Base-by-base conservation (phyloP, 2,888 invertebrate genomes). In the Tachina grossa region DNA sequence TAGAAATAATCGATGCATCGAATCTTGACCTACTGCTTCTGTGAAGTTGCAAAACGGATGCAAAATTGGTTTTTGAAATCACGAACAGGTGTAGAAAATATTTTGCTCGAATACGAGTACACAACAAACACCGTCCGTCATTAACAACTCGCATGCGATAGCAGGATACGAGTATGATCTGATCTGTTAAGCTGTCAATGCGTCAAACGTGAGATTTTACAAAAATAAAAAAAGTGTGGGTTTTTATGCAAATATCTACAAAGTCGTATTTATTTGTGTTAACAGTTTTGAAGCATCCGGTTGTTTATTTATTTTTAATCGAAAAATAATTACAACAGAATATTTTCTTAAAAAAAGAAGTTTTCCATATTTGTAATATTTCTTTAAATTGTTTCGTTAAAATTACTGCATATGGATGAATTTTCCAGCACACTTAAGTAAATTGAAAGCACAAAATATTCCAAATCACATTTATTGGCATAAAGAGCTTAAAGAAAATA, bases 111-210 rank as follows among this genome's bases (percentile, higher is more conserved):
- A 47, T 47, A 49, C 47, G 57, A 31, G 31, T 31, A 31, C 31
- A 31, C 31, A 31, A 31, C 31, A 31, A 31, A 31, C 31, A 31
- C 31, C 31, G 31, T 31, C 6, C 31, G 55, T 77, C 76, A 77
- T 77, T 68, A 77, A 57, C 57, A 19, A 19, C 39, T 66, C 22
- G 41, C 59, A 43, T 49, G 8, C 41, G 59, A 43, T n/a, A 68
- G 68, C 77, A 77, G 77, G 77, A 77, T 77, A 68, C 59, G 68
- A 77, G 68, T 77, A 68, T 68, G 68, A 77, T 79, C 71, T 68
- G 68, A 77, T 79, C 71, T 63, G 19, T 79, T 47, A 47, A 68
- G n/a, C 68, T 77, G 68, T 77, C 77, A 77, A 51, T 68, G 43
- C 49, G 16, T 49, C 39, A 68, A 49, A 57, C 57, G 49, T 49